Base-by-base conservation (phyloP, 2,113 vertebrate species). In the Equus quagga region DNA sequence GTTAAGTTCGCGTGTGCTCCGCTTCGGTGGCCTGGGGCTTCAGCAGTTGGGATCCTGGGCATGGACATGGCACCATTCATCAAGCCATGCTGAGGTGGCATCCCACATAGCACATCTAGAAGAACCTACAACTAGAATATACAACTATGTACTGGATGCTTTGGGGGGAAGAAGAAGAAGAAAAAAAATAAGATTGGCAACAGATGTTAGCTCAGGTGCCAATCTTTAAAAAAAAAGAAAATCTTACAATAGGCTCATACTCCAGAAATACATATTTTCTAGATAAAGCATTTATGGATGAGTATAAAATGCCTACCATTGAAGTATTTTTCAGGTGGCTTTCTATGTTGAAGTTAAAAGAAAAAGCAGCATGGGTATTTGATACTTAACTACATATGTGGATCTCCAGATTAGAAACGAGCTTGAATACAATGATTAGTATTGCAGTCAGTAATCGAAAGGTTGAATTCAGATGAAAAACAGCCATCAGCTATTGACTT, bases 231-330 rank as follows among this genome's bases (percentile, higher is more conserved):
- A 41, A 41, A 41, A 41, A 41, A 41, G 36, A 56, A 49, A 78
- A 64, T 41, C 46, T 78, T 89, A 41, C 5, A 81, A 28, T 72
- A 49, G 15, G 11, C 17, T 80, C 1, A 49, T 0, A 6, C 26
- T 80, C 17, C 23, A 81, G 33, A 83, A 90, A 23, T 46, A n/a
- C 14, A 33, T 75, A n/a, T 69, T 86, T 82, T 85, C 8, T 33
- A 69, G 11, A 65, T 72, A 73, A 93, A 86, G 26, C 51, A 83
- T 85, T 60, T 75, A 54, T 70, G 26, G 23, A 54, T 36, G 64
- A 67, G 85, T 89, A 54, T 84, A 76, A 95, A 95, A 76, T 85
- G 18, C 18, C 31, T 94, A 58, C 64, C n/a, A 58, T 13, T 82
- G 44, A 93, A 88, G 28, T 79, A 76, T 83, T 24, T 70, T 90